Percentiles rank a stretch among this genome's conserved stretches.
Conservation (phyloP, 1,140 invertebrate species). For the Berghia stephanieae region DNA sequence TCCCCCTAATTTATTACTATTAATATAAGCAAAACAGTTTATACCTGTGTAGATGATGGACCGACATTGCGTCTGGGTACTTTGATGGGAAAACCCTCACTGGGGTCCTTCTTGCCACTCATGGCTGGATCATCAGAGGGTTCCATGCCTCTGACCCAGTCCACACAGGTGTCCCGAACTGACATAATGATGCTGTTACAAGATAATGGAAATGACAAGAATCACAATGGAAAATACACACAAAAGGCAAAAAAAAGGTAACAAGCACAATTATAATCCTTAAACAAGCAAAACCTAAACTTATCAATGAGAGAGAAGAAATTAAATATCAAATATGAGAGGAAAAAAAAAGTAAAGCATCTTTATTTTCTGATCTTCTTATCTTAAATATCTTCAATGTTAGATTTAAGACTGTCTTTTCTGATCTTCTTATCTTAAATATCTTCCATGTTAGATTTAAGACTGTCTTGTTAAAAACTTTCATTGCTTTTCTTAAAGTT, state of each 20-base stretch:
- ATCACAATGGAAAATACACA: background rate
- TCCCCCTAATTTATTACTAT: too few species aligned
- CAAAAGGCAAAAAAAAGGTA: background rate
- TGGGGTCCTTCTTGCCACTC: slow-evolving; percentile 95
- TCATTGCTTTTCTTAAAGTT: too few species aligned
- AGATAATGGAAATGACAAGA: background rate
- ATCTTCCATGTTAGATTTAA: too few species aligned
- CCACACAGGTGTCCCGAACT: slow-evolving; percentile 94
- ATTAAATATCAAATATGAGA: too few species aligned
- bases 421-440: too few species aligned
- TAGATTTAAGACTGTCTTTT: too few species aligned
- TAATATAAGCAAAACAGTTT: background rate
- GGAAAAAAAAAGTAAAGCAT: too few species aligned
- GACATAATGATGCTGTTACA: slow-evolving; percentile 87
- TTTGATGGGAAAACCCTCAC: slow-evolving; percentile 90
- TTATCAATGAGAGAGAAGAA: too few species aligned
- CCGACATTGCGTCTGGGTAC: slow-evolving; percentile 93
- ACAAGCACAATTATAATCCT: background rate
- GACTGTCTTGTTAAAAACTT: too few species aligned
- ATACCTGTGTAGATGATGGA: slow-evolving; percentile 70
- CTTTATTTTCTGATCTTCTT: too few species aligned
- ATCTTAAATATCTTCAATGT: too few species aligned
- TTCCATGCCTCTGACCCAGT: slow-evolving; percentile 92
- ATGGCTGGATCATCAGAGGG: slow-evolving; percentile 91
- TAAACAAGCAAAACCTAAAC: too few species aligned